Base-by-base conservation (phyloP, 2,888 invertebrate species). In the Erannis defoliaria region DNA sequence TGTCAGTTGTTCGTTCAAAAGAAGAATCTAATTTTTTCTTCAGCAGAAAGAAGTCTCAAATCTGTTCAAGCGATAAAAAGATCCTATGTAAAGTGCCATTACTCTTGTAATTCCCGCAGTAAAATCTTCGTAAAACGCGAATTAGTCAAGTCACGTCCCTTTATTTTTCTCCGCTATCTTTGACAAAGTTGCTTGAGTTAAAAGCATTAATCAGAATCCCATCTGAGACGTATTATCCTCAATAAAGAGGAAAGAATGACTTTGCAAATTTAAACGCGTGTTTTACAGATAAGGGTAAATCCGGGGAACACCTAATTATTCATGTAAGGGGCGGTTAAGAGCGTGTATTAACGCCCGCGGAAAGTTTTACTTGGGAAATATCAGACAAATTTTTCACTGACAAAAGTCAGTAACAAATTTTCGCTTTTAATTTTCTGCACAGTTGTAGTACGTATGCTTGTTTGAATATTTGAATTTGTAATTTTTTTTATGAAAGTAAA, bases 241-340 rank as follows among this genome's bases (percentile, higher is more conserved):
- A 90, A 90, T 92, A 91, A 91, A 88, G 90, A 84, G 84, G 74
- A 86, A 91, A 89, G 88, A 91, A 93, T 92, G 91, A 93, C 81
- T 91, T 89, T 83, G 89, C 89, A 84, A 90, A 89, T 91, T 89
- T 84, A 90, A 90, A 86, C 87, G 85, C 90, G 89, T 92, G 92
- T 93, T 88, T 80, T 81, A 83, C 78, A 85, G 93, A 92, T 92
- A 91, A 89, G 85, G 75, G 78, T 86, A 86, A 91, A 90, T 87
- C 84, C 82, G 73, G 81, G 81, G 87, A 89, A 90, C 89, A 90
- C 86, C 89, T 91, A 92, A 92, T 93, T 92, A 92, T 92, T 93
- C 92, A 91, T 89, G 91, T 92, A 86, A 83, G 89, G 91, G 91
- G 87, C 86, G 90, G 86, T 86, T 88, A 88, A 87, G 83, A 85